These are phyloP conservation scores for Oxyruncus cristatus DNA, from an alignment of 2,113 vertebrate genomes.

Conservation along the genomic window DNA sequence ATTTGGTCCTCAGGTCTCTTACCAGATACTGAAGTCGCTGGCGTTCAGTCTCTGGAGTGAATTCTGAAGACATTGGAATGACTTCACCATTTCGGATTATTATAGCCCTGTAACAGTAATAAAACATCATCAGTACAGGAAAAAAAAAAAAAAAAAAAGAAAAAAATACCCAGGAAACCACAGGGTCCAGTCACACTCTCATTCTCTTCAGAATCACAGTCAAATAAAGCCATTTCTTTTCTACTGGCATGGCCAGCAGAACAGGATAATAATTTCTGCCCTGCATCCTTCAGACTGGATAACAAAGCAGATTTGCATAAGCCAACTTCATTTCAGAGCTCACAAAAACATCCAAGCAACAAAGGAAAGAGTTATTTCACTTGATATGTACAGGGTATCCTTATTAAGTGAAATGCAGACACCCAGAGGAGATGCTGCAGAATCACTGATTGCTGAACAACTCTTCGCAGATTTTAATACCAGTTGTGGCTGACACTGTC, in stretches of 20 bases:
- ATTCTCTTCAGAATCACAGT: neutral
- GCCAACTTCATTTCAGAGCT: constrained; percentile 9
- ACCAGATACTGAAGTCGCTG: constrained; percentile 97
- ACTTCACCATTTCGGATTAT: constrained; percentile 90
- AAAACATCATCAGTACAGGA: neutral
- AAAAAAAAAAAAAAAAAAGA: neutral
- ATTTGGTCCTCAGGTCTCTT: constrained; percentile 45
- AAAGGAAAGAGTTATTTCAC: constrained; percentile 7
- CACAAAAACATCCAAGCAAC: constrained; percentile 19
- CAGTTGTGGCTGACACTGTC: neutral
- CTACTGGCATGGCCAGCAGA: neutral
- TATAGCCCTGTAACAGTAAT: constrained; percentile 85
- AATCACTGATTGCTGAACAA: neutral
- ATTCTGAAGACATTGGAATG: constrained; percentile 93
- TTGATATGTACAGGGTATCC: neutral
- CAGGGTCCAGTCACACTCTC: neutral
- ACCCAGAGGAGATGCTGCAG: constrained; percentile 7
- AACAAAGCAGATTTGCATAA: neutral
- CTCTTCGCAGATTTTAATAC: neutral
- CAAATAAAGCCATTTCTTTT: neutral
- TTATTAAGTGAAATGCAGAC: constrained; percentile 13
- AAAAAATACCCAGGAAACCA: neutral
- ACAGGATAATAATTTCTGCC: neutral
- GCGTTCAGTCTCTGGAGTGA: constrained; percentile 94
- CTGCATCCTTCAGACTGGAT: neutral